Evolutionary conservation across 2,888 invertebrate species (phyloP).

Genomic region (Chaetogeoica ovagalla): DNA sequence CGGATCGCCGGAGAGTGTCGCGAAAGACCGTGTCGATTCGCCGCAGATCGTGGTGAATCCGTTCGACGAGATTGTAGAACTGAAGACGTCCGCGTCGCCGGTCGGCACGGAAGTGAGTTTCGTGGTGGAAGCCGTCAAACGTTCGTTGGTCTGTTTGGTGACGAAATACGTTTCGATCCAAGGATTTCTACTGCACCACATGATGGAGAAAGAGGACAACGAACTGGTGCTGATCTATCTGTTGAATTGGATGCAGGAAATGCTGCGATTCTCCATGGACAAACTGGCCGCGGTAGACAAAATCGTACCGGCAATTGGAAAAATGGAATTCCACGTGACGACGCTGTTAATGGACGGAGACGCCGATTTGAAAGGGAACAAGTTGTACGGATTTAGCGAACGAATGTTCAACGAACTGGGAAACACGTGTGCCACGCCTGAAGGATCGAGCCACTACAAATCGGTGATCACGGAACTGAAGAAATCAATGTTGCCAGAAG

Average conservation of each 20-base stretch:
- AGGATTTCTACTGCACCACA: neutral
- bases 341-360: neutral
- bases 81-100: neutral
- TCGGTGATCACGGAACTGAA: neutral
- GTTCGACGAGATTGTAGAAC: neutral
- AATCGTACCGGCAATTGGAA: rapidly evolving
- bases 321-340: neutral
- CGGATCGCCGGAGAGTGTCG: neutral
- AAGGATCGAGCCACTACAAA: neutral
- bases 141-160: neutral
- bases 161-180: neutral
- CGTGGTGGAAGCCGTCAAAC: neutral
- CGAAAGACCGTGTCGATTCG: neutral
- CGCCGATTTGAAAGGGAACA: neutral
- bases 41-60: neutral
- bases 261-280: neutral
- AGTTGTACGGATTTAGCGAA: too few relatives aligned
- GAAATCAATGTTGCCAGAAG: neutral
- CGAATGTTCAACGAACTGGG: neutral
- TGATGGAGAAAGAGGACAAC: rapidly evolving
- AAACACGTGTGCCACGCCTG: neutral
- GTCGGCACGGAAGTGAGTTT: neutral
- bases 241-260: neutral
- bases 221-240: rapidly evolving
- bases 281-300: neutral